Evolutionary conservation across 2,888 invertebrate genomes (phyloP), one percentile per base, ranked within the genome.

Genomic region (Leptinotarsa tumamoca): DNA sequence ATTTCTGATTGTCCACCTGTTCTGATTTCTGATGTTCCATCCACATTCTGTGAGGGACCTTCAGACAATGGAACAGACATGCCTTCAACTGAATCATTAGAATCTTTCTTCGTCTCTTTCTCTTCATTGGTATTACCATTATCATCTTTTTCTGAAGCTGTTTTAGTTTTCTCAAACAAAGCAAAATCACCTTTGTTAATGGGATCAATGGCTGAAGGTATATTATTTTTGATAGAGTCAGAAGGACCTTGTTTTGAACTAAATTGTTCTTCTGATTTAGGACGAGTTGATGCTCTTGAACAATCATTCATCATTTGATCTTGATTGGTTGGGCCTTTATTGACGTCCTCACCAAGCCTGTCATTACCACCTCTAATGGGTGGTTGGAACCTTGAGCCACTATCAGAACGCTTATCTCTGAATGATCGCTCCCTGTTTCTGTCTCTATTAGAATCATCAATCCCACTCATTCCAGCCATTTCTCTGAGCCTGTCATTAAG

Each of bases 401-500:
- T 68, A n/a, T 74, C 74, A 1, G 63, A 63, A 5, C 74, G 33
- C n/a, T 70, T 68, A 10, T 74, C 74, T 21, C 74, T 52, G 33
- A 61, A 66, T 49, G 63, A 66, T 58, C 74, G 73, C 21, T 79
- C 79, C 33, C 78, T 75, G 63, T 69, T 78, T 51, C 77, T 77
- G 51, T 73, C 67, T 61, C 78, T 68, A 27, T 66, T 51, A 17
- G 77, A 78, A 15, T 76, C 74, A 21, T 74, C 77, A 18, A 77
- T 78, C 17, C 79, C 77, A n/a, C 81, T 79, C 81, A 83, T 83
- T 13, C 84, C 84, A 3, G 87, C 87, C 86, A 87, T 87, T 70
- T 86, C 86, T 75, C 85, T 82, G 21, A 87, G 80, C 10, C 87
- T 78, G 71, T 87, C 87, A 68, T 86, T 86, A 17, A 87, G 77